Conservation (phyloP, 2,113 vertebrate genomes). For the Sitta europaea region DNA sequence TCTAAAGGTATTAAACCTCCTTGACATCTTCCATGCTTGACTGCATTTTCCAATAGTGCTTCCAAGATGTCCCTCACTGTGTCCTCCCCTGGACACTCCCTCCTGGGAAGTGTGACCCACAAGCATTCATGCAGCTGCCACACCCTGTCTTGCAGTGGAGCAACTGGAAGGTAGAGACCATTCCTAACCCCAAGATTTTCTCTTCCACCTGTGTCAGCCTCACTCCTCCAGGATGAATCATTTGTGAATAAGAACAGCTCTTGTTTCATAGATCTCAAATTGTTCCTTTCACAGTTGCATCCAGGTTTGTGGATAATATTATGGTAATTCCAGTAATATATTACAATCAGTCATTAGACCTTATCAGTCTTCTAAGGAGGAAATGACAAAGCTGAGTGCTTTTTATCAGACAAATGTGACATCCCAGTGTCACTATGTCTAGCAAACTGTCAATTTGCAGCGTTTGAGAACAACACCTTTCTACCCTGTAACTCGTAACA, state of each 20-base stretch:
- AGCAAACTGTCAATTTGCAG: not conserved
- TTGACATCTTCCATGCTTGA: not conserved
- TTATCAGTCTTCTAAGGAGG: not conserved
- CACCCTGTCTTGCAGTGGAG: not conserved
- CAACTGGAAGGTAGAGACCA: not conserved
- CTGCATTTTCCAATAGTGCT: not conserved
- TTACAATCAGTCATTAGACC: not conserved
- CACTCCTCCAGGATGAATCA: not conserved
- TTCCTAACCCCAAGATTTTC: not conserved
- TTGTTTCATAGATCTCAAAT: not conserved
- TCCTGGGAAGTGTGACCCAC: not conserved
- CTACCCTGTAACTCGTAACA: not conserved
- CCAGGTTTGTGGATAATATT: not conserved
- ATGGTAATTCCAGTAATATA: not conserved
- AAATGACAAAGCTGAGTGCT: not conserved
- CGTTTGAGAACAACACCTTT: not conserved
- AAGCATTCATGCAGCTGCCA: not conserved
- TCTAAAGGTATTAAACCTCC: not conserved
- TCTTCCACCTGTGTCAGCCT: not conserved
- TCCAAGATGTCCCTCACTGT: not conserved
- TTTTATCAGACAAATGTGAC: not conserved
- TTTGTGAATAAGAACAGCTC: not conserved
- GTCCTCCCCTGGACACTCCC: not conserved
- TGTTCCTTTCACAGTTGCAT: not conserved
- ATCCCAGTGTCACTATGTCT: not conserved